Evolutionary conservation across 2,797 vertebrate species (phyloP).

Genomic region (Distichodus sexfasciatus): DNA sequence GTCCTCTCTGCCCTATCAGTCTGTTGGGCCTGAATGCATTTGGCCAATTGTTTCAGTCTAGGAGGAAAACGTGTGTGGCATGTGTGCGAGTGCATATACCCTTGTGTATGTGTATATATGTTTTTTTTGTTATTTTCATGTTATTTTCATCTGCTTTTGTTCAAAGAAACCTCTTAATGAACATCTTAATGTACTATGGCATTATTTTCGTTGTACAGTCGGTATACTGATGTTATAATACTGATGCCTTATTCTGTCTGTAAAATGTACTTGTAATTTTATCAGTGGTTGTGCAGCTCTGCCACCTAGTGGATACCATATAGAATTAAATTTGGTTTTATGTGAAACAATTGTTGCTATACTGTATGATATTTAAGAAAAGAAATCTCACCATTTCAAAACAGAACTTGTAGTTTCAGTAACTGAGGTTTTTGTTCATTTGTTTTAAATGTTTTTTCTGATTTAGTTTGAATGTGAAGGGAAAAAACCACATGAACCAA

Average conservation of each 20-base stretch:
- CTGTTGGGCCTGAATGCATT: constrained; percentile 21
- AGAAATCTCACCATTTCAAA: neutral
- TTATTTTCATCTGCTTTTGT: neutral
- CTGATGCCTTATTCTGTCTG: neutral
- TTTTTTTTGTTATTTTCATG: neutral
- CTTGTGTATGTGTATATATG: neutral
- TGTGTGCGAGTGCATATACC: neutral
- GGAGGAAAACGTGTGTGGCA: neutral
- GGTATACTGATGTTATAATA: neutral
- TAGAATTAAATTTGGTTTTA: neutral
- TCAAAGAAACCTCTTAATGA: neutral
- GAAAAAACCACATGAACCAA: neutral
- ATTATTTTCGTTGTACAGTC: neutral
- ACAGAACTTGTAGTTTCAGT: neutral
- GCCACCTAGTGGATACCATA: constrained; percentile 46
- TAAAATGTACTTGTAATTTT: neutral
- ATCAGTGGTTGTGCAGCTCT: constrained; percentile 12
- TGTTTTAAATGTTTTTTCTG: neutral
- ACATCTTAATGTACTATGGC: too few species aligned
- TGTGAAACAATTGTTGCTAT: neutral
- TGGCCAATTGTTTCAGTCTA: constrained; percentile 1
- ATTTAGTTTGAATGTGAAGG: neutral
- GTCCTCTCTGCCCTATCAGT: constrained; percentile 32
- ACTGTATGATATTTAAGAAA: neutral
- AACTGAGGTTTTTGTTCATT: neutral